phyloP scores from a whole-genome alignment of 2,888 invertebrate species.

The Phalera bucephala region DNA sequence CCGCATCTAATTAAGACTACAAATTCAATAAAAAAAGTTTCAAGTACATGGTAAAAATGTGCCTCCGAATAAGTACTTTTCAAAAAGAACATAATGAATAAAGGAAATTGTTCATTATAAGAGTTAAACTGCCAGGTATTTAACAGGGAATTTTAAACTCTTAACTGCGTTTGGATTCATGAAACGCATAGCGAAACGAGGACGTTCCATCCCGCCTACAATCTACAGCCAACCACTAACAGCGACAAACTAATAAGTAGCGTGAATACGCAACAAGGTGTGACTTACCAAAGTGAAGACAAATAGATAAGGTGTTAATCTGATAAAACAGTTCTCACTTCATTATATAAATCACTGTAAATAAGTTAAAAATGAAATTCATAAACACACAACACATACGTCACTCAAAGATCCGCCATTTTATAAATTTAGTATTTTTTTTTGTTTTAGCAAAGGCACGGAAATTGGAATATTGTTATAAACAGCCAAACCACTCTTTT shows the following conservation, averaged over 20 bases:
- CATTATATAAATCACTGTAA: conserved; percentile 58
- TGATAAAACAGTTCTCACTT: conserved; percentile 52
- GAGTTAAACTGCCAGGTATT: no score
- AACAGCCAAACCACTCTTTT: no score
- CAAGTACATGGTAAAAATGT: no score
- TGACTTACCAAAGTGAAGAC: conserved; percentile 54
- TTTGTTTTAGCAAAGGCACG: background rate
- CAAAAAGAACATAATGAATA: no score
- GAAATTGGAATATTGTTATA: no score
- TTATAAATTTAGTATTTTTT: conserved; percentile 57
- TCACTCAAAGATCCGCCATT: conserved; percentile 76
- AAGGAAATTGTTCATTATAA: no score
- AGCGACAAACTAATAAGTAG: conserved; percentile 40
- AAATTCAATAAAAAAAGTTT: no score
- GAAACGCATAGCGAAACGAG: conserved; percentile 32
- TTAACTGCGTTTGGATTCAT: conserved; percentile 12
- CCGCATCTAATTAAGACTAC: no score
- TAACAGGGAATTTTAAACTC: no score
- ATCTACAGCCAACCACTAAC: conserved; percentile 46
- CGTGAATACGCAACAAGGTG: conserved; percentile 13
- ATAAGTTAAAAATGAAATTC: conserved; percentile 49
- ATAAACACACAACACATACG: conserved; percentile 80
- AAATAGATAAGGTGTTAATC: conserved; percentile 39
- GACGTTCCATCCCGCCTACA: conserved; percentile 58
- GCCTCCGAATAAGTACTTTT: no score